phyloP scores from a whole-genome alignment of 2,113 vertebrate genomes.

The Scomber scombrus region DNA sequence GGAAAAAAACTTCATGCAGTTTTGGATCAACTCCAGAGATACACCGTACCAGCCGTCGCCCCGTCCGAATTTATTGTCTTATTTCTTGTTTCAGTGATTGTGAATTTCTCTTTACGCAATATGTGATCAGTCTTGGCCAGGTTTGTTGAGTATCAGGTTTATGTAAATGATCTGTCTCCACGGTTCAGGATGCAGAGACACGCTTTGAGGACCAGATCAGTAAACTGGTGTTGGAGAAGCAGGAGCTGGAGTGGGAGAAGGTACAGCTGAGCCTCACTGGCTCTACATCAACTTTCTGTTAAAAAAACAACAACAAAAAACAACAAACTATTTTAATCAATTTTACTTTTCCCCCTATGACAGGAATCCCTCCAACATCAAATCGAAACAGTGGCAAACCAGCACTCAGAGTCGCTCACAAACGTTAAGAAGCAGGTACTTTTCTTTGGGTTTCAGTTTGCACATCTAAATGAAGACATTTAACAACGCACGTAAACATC shows the following conservation, averaged over 20 bases:
- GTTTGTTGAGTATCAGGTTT: neutral
- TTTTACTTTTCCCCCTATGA: neutral
- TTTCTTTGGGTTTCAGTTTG: neutral
- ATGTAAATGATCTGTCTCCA: neutral
- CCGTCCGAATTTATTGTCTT: neutral
- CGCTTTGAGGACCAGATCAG: constrained; percentile 91
- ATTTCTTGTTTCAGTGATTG: neutral
- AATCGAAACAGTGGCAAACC: constrained; percentile 80
- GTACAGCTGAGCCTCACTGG: constrained; percentile 64
- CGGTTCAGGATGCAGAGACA: constrained; percentile 88
- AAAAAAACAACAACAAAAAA: no score
- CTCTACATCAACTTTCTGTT: neutral
- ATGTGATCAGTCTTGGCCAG: neutral
- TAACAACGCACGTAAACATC: neutral
- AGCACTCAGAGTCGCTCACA: constrained; percentile 87
- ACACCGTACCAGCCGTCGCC: neutral
- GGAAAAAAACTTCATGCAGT: constrained; percentile 57
- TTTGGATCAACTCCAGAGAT: constrained; percentile 38
- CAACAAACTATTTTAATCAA: neutral
- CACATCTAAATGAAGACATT: neutral
- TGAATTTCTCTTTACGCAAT: neutral
- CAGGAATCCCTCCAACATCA: constrained; percentile 78
- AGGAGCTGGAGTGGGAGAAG: constrained; percentile 95
- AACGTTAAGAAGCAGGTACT: constrained; percentile 91
- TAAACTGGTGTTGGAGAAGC: constrained; percentile 91